These are phyloP conservation scores for Epinephelus coioides DNA, from an alignment of 2,797 vertebrate species.

Conservation along the genomic window DNA sequence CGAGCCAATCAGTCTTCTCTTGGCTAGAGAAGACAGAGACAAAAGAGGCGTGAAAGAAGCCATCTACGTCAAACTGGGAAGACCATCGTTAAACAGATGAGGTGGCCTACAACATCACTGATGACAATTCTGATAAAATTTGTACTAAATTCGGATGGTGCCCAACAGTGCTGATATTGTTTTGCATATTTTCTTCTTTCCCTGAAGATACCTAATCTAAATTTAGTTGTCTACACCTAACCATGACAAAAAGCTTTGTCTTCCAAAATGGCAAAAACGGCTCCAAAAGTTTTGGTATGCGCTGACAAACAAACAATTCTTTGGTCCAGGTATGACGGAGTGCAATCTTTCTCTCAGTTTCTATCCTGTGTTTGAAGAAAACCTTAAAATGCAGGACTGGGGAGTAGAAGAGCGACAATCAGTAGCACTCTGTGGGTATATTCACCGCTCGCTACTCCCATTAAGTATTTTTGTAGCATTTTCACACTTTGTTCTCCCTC, in stretches of 20 bases:
- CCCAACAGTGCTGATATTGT: too few relatives aligned
- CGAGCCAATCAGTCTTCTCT: too few relatives aligned
- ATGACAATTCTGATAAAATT: neutral
- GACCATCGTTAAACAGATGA: too few relatives aligned
- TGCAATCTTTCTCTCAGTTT: neutral
- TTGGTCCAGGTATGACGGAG: neutral
- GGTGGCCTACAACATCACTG: too few relatives aligned
- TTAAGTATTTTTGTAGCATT: slow-evolving; percentile 43
- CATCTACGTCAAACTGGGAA: too few relatives aligned
- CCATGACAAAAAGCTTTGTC: neutral
- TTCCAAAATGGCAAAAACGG: neutral
- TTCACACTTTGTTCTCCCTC: slow-evolving; percentile 28
- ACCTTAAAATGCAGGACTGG: neutral
- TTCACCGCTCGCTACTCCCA: neutral
- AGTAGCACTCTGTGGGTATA: slow-evolving; percentile 5
- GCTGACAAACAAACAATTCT: neutral
- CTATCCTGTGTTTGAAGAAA: neutral
- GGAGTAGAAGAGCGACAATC: slow-evolving; percentile 20
- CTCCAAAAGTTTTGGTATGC: neutral
- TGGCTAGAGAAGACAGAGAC: too few relatives aligned
- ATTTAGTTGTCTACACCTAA: neutral
- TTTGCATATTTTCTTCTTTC: slow-evolving; percentile 14
- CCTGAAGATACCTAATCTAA: neutral
- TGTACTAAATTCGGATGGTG: neutral
- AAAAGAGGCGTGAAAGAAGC: too few relatives aligned